Base-by-base conservation (phyloP, 2,113 vertebrate species). In the Aptenodytes forsteri region DNA sequence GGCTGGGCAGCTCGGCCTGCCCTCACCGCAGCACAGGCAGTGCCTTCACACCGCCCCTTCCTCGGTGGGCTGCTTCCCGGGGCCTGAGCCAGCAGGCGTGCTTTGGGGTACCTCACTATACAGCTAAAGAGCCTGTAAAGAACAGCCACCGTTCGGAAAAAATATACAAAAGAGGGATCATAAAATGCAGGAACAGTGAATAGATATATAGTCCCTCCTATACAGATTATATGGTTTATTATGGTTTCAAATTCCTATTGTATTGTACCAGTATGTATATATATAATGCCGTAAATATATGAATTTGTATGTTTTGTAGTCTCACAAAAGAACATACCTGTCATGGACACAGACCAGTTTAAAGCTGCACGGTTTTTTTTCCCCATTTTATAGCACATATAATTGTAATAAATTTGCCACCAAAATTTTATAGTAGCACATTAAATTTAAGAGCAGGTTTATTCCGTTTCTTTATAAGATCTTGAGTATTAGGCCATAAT, bases 41-140 rank as follows among this genome's bases (percentile, higher is more conserved):
- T 16, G 42, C 71, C 62, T 77, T 69, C 80, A 20, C 67, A 52
- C 34, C 1, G 0, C 34, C 49, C 26, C 54, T 52, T 62, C 58
- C 67, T 70, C 6, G 0, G 23, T 21, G 62, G 49, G 55, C 1
- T 0, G 25, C 55, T 79, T 27, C 2, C 1, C 1, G 1, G 44
- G 2, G 2, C 29, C 1, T 0, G 20, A 42, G 40, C 36, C 34
- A n/a, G 34, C 44, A 21, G 13, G 1, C 4, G 1, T 49, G 42
- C 77, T 65, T 49, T 21, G 34, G 34, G 10, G 18, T 55, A 22
- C 17, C 30, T 52, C 5, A 0, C 44, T 17, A 0, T 10, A 14
- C 61, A 47, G 65, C 17, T 61, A 27, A 66, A 83, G 44, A 67
- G 22, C 23, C 9, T 23, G 36, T 40, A 8, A 89, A 34, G 64